phyloP scores from a whole-genome alignment of 2,113 vertebrate genomes.

The Pandion haliaetus region DNA sequence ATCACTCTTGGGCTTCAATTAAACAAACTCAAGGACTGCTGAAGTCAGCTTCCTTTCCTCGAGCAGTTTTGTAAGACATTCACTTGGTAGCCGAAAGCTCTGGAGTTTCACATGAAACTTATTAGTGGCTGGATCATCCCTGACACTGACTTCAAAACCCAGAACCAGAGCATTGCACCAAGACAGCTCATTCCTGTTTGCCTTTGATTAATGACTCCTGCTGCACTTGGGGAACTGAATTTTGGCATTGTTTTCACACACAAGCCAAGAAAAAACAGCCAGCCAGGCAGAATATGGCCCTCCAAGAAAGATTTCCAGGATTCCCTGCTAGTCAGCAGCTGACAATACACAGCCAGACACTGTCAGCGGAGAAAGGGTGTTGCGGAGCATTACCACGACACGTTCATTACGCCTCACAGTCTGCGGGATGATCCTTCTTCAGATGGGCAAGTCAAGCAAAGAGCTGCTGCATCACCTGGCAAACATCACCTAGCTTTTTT shows the following conservation, averaged over 20 bases:
- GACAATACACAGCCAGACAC: background rate
- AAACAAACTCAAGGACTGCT: background rate
- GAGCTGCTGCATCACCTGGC: background rate
- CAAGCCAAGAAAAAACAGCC: background rate
- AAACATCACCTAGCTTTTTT: background rate
- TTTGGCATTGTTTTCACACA: background rate
- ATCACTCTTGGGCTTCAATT: background rate
- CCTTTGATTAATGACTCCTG: background rate
- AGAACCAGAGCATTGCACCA: background rate
- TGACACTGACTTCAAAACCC: background rate
- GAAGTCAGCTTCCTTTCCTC: background rate
- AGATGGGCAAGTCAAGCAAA: fast-evolving
- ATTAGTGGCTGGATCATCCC: background rate
- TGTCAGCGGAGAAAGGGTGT: background rate
- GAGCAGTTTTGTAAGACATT: background rate
- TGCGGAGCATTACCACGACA: background rate
- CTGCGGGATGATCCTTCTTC: background rate
- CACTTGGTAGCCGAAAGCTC: background rate
- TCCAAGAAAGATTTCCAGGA: background rate
- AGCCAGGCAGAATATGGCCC: background rate
- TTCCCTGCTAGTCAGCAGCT: background rate
- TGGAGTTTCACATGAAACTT: background rate
- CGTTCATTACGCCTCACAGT: fast-evolving
- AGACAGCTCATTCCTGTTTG: background rate
- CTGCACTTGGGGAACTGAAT: background rate